phyloP scores from a whole-genome alignment of 2,113 vertebrate species.

The Cyanocitta stelleri region DNA sequence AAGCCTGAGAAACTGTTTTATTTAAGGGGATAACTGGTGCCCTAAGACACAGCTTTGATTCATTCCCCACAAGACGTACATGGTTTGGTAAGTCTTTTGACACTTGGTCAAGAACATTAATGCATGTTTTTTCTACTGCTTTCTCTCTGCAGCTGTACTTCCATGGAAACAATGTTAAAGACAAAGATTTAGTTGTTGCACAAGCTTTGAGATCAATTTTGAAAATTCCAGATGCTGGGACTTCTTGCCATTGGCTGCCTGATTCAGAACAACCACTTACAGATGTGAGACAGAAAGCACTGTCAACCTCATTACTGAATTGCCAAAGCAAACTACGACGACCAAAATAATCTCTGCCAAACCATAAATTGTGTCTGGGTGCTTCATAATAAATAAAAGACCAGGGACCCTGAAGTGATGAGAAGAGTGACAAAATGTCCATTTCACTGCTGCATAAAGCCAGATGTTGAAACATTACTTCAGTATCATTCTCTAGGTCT shows the following conservation, averaged over 20 bases:
- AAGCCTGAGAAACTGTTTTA: conserved; percentile 30
- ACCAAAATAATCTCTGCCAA: conserved; percentile 94
- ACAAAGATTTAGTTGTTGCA: conserved; percentile 42
- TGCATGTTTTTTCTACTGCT: not conserved
- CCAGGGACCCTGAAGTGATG: conserved; percentile 85
- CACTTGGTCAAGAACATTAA: not conserved
- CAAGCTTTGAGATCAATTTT: conserved; percentile 77
- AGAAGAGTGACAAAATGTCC: conserved; percentile 78
- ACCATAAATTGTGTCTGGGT: conserved; percentile 82
- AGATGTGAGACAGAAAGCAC: conserved; percentile 76
- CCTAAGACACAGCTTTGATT: conserved; percentile 60
- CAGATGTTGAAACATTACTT: conserved; percentile 75
- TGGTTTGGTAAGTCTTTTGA: conserved; percentile 63
- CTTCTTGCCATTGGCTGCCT: conserved; percentile 78
- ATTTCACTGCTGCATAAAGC: conserved; percentile 65
- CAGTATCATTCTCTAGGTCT: conserved; percentile 81
- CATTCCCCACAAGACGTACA: conserved; percentile 59
- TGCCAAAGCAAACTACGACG: conserved; percentile 92
- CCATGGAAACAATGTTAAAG: conserved; percentile 83
- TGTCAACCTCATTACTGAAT: conserved; percentile 31
- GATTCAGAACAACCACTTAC: conserved; percentile 61
- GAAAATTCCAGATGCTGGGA: conserved; percentile 87
- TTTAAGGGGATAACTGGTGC: conserved; percentile 81
- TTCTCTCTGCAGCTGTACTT: conserved; percentile 6
- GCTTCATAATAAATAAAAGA: conserved; percentile 89